These are phyloP conservation scores for Pangasianodon gigas DNA, from an alignment of 2,113 vertebrate genomes.

Conservation along the genomic window DNA sequence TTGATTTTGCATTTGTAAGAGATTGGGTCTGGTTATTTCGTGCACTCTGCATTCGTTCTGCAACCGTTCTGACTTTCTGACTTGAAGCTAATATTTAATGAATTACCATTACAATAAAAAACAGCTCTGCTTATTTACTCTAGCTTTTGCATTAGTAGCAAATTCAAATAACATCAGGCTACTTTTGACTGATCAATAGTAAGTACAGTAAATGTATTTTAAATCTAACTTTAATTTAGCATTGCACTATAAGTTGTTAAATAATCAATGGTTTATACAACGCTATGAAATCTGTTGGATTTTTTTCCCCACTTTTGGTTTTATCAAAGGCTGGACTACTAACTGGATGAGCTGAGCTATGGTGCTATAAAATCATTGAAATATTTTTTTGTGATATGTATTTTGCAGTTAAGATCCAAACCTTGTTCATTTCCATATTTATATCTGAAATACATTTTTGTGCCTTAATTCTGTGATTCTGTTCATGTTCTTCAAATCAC, in stretches of 20 bases:
- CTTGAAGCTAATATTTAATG: constrained; percentile 24
- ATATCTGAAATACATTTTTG: neutral
- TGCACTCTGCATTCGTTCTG: constrained; percentile 11
- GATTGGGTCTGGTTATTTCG: constrained; percentile 39
- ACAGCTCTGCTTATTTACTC: constrained; percentile 1
- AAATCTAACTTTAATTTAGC: neutral
- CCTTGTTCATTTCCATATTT: neutral
- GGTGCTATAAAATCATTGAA: neutral
- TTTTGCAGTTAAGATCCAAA: neutral
- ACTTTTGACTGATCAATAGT: neutral
- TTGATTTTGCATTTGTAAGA: constrained; percentile 35
- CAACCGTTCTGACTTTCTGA: neutral
- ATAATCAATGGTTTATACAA: neutral
- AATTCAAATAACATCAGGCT: neutral
- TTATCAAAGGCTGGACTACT: neutral
- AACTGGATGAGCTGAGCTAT: neutral
- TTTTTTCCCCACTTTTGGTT: neutral
- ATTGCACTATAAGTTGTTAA: neutral
- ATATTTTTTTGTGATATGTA: neutral
- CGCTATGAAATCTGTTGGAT: neutral
- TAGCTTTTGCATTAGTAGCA: neutral
- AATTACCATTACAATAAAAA: constrained; percentile 21
- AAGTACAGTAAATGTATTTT: neutral
- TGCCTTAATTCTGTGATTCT: neutral
- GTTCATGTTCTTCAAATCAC: neutral